Evolutionary conservation across 2,113 vertebrate species (phyloP).

Genomic region (Otis tarda): DNA sequence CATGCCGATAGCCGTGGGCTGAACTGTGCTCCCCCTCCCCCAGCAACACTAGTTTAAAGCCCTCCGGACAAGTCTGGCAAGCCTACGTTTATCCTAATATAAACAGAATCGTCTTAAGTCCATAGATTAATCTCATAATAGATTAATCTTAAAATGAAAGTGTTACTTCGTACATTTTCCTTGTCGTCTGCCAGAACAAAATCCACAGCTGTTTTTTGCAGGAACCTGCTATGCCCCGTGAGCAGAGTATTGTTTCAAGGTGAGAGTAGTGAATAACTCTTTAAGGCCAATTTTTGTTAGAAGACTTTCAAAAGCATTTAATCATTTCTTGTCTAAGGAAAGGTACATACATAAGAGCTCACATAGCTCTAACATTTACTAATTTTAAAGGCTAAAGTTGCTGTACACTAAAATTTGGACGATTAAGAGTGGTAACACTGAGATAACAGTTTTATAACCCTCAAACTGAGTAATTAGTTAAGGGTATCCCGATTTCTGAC

Average conservation of each 20-base stretch:
- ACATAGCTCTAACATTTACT: background rate
- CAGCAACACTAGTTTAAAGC: no score
- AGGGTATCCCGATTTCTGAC: background rate
- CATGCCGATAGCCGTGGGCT: no score
- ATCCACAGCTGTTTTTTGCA: background rate
- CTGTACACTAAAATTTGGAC: background rate
- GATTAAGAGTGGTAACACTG: background rate
- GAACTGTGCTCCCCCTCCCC: no score
- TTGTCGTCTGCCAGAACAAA: background rate
- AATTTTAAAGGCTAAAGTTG: background rate
- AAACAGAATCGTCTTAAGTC: background rate
- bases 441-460: background rate
- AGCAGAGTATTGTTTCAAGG: background rate
- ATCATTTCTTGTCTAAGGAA: background rate
- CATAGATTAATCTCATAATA: background rate
- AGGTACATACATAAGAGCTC: background rate
- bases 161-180: background rate
- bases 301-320: background rate
- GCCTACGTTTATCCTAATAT: background rate
- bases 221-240: background rate
- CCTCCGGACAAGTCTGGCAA: no score
- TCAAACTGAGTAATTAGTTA: background rate
- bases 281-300: background rate
- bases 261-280: background rate
- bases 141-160: background rate